Conservation (phyloP, 2,797 vertebrate species). For the Acanthis flammea region DNA sequence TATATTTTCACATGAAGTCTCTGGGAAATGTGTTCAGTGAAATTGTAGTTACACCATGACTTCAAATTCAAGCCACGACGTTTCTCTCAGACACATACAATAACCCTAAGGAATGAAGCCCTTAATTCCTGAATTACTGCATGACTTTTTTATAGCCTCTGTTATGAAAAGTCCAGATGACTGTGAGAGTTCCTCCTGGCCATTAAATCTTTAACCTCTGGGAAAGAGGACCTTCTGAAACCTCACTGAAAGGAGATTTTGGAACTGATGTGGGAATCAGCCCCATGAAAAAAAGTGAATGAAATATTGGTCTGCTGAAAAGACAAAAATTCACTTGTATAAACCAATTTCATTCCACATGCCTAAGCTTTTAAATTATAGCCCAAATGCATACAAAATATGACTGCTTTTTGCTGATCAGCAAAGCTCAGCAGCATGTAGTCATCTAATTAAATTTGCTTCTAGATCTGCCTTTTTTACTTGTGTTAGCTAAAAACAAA, state of each 20-base stretch:
- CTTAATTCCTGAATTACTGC: slow-evolving; percentile 5
- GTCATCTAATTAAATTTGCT: not conserved
- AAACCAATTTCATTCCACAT: not conserved
- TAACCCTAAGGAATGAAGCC: not conserved
- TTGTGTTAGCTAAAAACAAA: not conserved
- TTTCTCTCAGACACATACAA: not conserved
- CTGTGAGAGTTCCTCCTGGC: not conserved
- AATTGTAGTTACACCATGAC: not conserved
- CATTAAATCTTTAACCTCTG: slow-evolving; percentile 12
- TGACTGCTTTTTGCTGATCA: not conserved
- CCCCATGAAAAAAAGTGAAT: not conserved
- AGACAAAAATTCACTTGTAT: not conserved
- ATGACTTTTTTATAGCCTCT: not conserved
- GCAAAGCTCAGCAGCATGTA: not conserved
- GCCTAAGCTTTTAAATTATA: not conserved
- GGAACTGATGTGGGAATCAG: not conserved
- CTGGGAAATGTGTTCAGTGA: not conserved
- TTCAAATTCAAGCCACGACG: not conserved
- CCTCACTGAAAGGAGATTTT: not conserved
- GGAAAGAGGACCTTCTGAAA: not conserved
- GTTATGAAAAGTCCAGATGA: slow-evolving; percentile 2
- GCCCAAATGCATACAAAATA: not conserved
- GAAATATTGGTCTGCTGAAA: not conserved
- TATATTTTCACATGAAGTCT: not conserved
- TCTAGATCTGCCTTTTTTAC: not conserved